Conservation (phyloP, 1,140 invertebrate species). For the Drosophila takahashii region DNA sequence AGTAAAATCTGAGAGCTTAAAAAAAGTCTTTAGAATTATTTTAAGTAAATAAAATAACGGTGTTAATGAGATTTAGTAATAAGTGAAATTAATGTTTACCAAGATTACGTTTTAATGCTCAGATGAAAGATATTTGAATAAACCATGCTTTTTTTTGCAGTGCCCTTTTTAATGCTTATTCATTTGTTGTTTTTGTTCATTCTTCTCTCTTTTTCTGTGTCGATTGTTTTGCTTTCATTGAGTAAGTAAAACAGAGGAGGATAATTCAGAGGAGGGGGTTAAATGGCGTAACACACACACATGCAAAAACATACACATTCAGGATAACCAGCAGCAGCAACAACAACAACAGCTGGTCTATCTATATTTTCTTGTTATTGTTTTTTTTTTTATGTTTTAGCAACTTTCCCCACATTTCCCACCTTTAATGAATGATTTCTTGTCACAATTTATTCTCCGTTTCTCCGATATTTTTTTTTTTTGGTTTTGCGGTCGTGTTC, state of each 20-base stretch:
- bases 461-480: not conserved
- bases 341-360: constrained; percentile 54
- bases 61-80: too few species aligned
- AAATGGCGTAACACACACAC: constrained; percentile 42
- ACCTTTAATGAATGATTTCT: constrained; percentile 18
- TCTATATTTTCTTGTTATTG: not conserved
- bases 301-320: constrained; percentile 5
- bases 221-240: constrained; percentile 18
- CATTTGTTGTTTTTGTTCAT: constrained; percentile 5
- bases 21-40: too few species aligned
- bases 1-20: too few species aligned
- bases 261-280: constrained; percentile 13
- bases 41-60: too few species aligned
- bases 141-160: not conserved
- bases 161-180: constrained; percentile 8
- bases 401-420: constrained; percentile 14
- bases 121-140: too few species aligned
- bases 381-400: not conserved
- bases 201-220: not conserved
- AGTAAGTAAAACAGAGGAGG: not conserved
- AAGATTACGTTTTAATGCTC: too few species aligned
- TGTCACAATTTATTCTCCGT: constrained; percentile 5
- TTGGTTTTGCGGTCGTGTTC: constrained; percentile 1
- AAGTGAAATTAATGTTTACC: too few species aligned
- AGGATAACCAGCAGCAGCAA: constrained; percentile 15